Conservation (phyloP, 2,113 vertebrate genomes). For the Thinocorus orbignyianus region DNA sequence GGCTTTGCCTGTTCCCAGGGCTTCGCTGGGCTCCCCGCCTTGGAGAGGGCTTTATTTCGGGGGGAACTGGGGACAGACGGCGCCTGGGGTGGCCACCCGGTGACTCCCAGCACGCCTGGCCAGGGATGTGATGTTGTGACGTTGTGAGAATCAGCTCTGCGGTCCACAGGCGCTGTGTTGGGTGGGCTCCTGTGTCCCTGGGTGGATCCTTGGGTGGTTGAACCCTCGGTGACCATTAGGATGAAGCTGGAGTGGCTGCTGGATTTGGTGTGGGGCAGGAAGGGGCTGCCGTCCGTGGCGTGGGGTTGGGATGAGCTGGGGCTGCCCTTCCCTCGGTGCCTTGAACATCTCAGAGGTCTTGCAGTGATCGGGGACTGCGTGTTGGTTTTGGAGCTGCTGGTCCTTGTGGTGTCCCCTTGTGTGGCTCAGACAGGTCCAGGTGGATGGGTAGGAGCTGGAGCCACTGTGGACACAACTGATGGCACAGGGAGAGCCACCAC, state of each 20-base stretch:
- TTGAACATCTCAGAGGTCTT: not conserved
- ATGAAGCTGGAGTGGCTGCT: rapidly evolving
- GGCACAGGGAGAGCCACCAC: rapidly evolving
- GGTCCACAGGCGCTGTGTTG: rapidly evolving
- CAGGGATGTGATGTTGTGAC: rapidly evolving
- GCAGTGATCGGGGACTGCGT: rapidly evolving
- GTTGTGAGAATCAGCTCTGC: rapidly evolving
- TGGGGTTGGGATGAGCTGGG: rapidly evolving
- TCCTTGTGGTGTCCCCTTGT: rapidly evolving
- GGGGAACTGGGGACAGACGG: rapidly evolving
- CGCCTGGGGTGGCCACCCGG: not conserved
- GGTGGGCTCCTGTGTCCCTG: rapidly evolving
- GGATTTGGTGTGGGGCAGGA: rapidly evolving
- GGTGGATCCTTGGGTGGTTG: rapidly evolving
- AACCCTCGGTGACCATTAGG: not conserved
- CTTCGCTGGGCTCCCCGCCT: not conserved
- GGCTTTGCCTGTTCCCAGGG: not conserved
- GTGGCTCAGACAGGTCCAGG: rapidly evolving
- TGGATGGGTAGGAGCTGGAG: not conserved
- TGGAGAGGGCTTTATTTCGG: not conserved
- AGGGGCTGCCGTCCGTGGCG: rapidly evolving
- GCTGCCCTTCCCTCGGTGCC: not conserved
- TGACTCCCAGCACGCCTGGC: not conserved
- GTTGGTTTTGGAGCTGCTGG: not conserved
- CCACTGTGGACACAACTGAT: rapidly evolving